Base-by-base conservation (phyloP, 2,113 vertebrate species). In the Syngnathus floridae region DNA sequence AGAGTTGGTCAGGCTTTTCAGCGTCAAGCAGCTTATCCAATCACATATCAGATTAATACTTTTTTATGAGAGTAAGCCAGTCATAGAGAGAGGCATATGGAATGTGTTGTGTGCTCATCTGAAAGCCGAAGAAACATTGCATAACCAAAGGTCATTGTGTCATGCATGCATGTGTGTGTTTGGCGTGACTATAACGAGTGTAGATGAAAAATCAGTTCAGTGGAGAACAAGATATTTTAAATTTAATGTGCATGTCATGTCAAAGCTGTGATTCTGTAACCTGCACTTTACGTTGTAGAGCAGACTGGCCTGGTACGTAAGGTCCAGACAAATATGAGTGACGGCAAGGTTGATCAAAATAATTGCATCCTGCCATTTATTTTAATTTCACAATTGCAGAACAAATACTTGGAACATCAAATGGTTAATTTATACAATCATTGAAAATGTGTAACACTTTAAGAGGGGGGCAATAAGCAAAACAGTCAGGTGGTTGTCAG, bases 41-140 rank as follows among this genome's bases (percentile, higher is more conserved):
- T 88, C 79, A 86, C 82, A 85, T 87, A 88, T 86, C 83, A 89
- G 85, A 88, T 86, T 89, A 89, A 80, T 85, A 82, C 81, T 85
- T 86, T 49, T 82, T 86, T 71, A 85, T 76, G 77, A 86, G 81
- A 86, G 81, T 82, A 77, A 86, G 84, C 62, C 74, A 79, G 72
- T 85, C 80, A 87, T 70, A 81, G 76, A 79, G 73, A 81, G 81
- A 84, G 74, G 72, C 82, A 83, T 82, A 81, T 77, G 75, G 80
- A 80, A 87, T 55, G 78, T 82, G 82, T 78, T 84, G 73, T 74
- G 75, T 52, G 66, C 73, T 75, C 67, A 65, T 82, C 72, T 63
- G 65, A 73, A 81, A 78, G 79, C 74, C 70, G 75, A 77, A 74
- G 75, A 78, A 78, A 85, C 66, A 77, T 86, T 83, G 49, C 79